Conservation (phyloP, 2,888 invertebrate species). For the Spisula subtruncata region DNA sequence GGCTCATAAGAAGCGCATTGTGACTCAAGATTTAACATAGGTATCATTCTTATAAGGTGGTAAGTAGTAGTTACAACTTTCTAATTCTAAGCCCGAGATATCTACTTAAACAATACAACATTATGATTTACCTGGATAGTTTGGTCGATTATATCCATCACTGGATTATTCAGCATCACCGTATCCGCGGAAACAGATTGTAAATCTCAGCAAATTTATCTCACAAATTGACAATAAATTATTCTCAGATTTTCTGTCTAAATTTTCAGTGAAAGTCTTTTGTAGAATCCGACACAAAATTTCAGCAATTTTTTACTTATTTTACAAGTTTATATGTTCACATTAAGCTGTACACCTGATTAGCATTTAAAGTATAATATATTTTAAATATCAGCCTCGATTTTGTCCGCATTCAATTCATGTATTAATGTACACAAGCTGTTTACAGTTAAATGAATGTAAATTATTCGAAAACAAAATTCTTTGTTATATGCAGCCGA, state of each 20-base stretch:
- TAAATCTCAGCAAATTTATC: not conserved
- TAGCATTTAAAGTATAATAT: not conserved
- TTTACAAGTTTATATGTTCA: not conserved
- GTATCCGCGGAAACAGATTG: not conserved
- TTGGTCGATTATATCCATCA: slow-evolving; percentile 70
- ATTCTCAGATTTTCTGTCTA: not conserved
- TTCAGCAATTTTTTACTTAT: not conserved
- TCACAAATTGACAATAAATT: not conserved
- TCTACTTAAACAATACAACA: no score
- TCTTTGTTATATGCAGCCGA: not conserved
- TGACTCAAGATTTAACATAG: no score
- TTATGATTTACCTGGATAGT: slow-evolving; percentile 59
- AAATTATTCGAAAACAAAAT: slow-evolving; percentile 21
- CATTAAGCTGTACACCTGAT: not conserved
- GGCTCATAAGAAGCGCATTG: no score
- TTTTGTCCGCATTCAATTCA: not conserved
- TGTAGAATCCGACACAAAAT: not conserved
- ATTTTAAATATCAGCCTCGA: not conserved
- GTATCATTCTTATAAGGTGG: no score
- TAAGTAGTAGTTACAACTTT: no score
- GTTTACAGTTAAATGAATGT: slow-evolving; percentile 12
- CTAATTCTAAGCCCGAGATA: no score
- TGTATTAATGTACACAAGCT: not conserved
- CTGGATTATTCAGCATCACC: slow-evolving; percentile 50
- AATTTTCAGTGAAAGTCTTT: not conserved